Evolutionary conservation across 2,113 vertebrate species (phyloP).

Genomic region (Chamaea fasciata): DNA sequence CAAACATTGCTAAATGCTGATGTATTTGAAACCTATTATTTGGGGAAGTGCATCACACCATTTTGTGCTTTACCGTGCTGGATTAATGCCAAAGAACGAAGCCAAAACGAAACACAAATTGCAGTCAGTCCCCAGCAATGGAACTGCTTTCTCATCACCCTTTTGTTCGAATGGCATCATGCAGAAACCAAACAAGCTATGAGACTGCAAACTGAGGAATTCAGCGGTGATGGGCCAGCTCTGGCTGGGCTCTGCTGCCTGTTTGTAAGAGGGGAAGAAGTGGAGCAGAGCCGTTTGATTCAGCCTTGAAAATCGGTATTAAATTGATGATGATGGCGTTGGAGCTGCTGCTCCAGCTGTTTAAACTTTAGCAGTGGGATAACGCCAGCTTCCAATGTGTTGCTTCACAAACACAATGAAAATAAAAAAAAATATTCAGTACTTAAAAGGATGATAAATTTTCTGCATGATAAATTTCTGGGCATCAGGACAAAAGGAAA

Average conservation of each 20-base stretch:
- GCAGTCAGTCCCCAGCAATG: neutral
- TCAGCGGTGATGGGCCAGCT: neutral
- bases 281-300: neutral
- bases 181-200: neutral
- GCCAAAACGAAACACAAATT: neutral
- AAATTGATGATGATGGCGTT: neutral
- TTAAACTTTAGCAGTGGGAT: neutral
- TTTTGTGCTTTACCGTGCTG: constrained; percentile 31
- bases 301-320: neutral
- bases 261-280: neutral
- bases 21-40: neutral
- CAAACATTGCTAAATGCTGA: constrained; percentile 18
- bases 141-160: constrained; percentile 47
- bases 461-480: neutral
- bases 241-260: neutral
- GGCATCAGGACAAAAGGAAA: constrained; percentile 38
- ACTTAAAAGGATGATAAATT: neutral
- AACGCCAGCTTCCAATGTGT: neutral
- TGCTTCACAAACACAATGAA: neutral
- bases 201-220: neutral
- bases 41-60: neutral
- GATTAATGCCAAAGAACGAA: neutral
- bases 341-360: neutral
- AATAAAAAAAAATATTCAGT: neutral
- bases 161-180: constrained; percentile 37